Conservation (phyloP, 2,888 invertebrate genomes). For the Scotopteryx bipunctaria region DNA sequence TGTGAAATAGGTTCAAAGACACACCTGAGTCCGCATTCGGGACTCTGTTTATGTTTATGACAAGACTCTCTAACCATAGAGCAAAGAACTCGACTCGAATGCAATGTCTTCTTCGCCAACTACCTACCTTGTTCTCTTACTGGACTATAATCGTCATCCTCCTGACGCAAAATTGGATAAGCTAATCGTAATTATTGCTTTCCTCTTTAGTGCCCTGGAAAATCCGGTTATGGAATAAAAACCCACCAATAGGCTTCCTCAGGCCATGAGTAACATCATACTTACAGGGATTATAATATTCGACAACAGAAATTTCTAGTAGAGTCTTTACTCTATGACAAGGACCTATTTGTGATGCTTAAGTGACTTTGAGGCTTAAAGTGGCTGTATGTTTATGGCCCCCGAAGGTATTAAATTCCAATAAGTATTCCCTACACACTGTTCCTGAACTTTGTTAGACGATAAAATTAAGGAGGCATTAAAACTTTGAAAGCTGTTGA, state of each 20-base stretch:
- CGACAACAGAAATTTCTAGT: too few relatives aligned
- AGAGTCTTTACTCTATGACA: conserved; percentile 6
- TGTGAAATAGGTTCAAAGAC: conserved; percentile 17
- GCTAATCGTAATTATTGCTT: too few relatives aligned
- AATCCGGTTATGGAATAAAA: too few relatives aligned
- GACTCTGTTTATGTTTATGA: conserved; percentile 26
- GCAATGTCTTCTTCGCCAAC: neutral
- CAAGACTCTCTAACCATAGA: conserved; percentile 9
- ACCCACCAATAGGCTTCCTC: too few relatives aligned
- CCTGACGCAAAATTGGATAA: too few relatives aligned
- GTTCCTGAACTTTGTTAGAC: conserved; percentile 26
- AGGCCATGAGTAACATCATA: too few relatives aligned
- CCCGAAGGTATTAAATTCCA: conserved; percentile 25
- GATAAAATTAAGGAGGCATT: conserved; percentile 29
- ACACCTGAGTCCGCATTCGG: conserved; percentile 35
- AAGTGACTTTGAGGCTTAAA: conserved; percentile 24
- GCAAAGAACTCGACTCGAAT: neutral
- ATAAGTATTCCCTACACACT: conserved; percentile 24
- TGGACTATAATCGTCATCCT: too few relatives aligned
- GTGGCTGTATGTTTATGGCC: conserved; percentile 23
- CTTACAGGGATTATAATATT: too few relatives aligned
- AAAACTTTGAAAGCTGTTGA: conserved; percentile 24
- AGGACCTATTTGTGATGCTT: conserved; percentile 22
- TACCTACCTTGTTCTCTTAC: too few relatives aligned
- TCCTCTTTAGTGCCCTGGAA: too few relatives aligned